phyloP scores from a whole-genome alignment of 2,888 invertebrate species.

The Meteorus colon region DNA sequence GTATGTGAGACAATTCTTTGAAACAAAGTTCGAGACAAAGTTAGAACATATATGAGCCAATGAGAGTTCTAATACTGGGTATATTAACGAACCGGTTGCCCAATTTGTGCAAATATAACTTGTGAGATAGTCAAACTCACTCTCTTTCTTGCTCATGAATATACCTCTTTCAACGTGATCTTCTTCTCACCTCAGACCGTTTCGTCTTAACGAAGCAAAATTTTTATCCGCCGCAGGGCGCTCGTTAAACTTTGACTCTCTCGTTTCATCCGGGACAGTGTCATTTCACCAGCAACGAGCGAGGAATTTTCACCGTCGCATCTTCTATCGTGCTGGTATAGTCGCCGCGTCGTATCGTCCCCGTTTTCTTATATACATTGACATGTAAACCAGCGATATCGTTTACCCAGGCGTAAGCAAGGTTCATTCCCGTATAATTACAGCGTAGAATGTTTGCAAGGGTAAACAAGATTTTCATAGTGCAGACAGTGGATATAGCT shows the following conservation, averaged over 20 bases:
- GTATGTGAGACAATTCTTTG: not conserved
- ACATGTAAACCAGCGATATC: slow-evolving; percentile 21
- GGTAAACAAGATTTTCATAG: slow-evolving; percentile 29
- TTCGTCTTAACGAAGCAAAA: slow-evolving; percentile 44
- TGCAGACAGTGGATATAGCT: not conserved
- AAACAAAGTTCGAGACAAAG: slow-evolving; percentile 5
- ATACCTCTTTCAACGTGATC: slow-evolving; percentile 28
- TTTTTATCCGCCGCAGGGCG: slow-evolving; percentile 46
- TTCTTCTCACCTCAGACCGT: slow-evolving; percentile 43
- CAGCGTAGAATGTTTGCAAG: slow-evolving; percentile 12
- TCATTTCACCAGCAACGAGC: slow-evolving; percentile 37
- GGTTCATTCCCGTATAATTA: slow-evolving; percentile 31
- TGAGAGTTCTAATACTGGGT: slow-evolving; percentile 39
- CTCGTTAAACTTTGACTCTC: slow-evolving; percentile 46
- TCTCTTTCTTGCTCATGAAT: slow-evolving; percentile 20
- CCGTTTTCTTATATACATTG: slow-evolving; percentile 7
- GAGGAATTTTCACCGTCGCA: slow-evolving; percentile 37
- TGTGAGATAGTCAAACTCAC: slow-evolving; percentile 29
- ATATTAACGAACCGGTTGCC: slow-evolving; percentile 61
- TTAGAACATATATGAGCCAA: not conserved
- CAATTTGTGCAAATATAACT: slow-evolving; percentile 56
- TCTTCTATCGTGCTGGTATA: not conserved
- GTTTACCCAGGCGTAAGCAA: slow-evolving; percentile 26
- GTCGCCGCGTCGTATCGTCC: not conserved
- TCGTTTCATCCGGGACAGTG: slow-evolving; percentile 34